Evolutionary conservation across 2,888 invertebrate genomes (phyloP).

Genomic region (Unio delphinus): DNA sequence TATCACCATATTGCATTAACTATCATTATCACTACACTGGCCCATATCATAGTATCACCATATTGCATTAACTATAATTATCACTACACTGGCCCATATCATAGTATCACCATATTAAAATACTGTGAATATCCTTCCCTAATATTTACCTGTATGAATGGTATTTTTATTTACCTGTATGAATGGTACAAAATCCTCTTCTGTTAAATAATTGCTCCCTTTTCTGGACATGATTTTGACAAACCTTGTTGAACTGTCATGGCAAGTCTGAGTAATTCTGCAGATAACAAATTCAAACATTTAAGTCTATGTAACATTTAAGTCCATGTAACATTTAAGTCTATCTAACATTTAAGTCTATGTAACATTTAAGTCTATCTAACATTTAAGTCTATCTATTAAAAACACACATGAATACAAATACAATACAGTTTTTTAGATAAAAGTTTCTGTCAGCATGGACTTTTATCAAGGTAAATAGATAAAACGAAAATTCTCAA

Average conservation of each 20-base stretch:
- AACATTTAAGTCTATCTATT: no score
- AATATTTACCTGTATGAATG: constrained; percentile 78
- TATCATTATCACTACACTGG: not conserved
- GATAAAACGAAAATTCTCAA: no score
- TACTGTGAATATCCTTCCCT: not conserved
- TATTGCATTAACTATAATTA: not conserved
- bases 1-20: not conserved
- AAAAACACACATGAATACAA: no score
- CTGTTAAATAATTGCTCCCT: constrained; percentile 73
- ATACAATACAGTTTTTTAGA: not conserved
- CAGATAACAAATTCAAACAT: constrained; percentile 32
- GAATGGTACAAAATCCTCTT: constrained; percentile 93
- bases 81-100: not conserved
- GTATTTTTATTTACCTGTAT: constrained; percentile 77
- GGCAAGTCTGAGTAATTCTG: constrained; percentile 86
- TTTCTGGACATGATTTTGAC: constrained; percentile 83
- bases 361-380: no score
- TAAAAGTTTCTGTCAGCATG: not conserved
- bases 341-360: no score
- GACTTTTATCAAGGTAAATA: no score
- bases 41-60: not conserved
- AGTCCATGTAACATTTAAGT: no score
- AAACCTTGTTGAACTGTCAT: constrained; percentile 91
- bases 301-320: no score
- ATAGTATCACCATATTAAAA: not conserved